phyloP scores from a whole-genome alignment of 37 sponge, comb jelly and placozoan genomes.

The Aplysina aerophoba region DNA sequence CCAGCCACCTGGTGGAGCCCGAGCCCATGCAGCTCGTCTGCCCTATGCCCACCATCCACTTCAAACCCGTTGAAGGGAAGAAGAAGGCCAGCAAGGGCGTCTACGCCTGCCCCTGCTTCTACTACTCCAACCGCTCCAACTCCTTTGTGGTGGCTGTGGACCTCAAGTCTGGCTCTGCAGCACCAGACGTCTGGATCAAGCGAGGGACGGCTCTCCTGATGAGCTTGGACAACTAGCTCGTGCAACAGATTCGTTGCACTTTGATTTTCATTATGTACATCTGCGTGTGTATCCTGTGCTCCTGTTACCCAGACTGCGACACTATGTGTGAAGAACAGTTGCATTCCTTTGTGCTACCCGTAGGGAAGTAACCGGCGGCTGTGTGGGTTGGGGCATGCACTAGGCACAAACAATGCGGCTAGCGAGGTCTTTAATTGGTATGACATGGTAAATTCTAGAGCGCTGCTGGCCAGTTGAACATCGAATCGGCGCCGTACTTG shows the following conservation, averaged over 20 bases:
- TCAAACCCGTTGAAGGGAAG: slow-evolving; percentile 95
- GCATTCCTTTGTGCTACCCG: too few relatives aligned
- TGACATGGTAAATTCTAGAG: too few relatives aligned
- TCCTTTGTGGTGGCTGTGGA: slow-evolving; percentile 96
- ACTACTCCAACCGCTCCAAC: slow-evolving; percentile 90
- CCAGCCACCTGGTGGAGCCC: slow-evolving; percentile 90
- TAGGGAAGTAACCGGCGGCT: too few relatives aligned
- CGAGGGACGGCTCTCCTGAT: slow-evolving; percentile 93
- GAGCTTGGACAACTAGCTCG: slow-evolving; percentile 80
- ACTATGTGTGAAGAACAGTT: too few relatives aligned
- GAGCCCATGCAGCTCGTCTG: slow-evolving; percentile 97
- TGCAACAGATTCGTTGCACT: neutral
- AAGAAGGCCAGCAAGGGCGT: slow-evolving; percentile 86
- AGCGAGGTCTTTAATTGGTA: too few relatives aligned
- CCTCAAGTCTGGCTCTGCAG: slow-evolving; percentile 75
- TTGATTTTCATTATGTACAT: neutral
- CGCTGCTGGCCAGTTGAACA: too few relatives aligned
- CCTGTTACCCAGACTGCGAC: too few relatives aligned
- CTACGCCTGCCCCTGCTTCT: slow-evolving; percentile 95
- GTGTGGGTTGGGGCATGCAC: too few relatives aligned
- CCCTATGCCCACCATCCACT: slow-evolving; percentile 98
- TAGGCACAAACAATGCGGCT: too few relatives aligned
- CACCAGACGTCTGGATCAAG: slow-evolving; percentile 95
- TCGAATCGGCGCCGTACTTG: too few relatives aligned
- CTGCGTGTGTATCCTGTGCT: neutral